Percentiles rank a stretch among this genome's conserved stretches.
phyloP scores from a whole-genome alignment of 2,888 invertebrate species.

The Diloba caeruleocephala region DNA sequence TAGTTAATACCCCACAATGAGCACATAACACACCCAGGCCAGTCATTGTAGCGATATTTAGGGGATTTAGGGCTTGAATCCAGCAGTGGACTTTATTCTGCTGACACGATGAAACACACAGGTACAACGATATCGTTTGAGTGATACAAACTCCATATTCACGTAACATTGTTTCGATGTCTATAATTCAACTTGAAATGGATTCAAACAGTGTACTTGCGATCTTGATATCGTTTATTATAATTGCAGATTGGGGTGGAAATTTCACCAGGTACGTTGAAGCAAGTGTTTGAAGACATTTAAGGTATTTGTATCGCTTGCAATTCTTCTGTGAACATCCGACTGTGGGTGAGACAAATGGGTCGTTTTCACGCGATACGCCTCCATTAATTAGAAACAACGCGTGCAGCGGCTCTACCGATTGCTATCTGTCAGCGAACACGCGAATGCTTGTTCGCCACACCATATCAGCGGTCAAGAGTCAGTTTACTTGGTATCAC shows the following conservation, averaged over 20 bases:
- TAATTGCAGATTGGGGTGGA: conserved; percentile 76
- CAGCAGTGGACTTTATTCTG: too few species aligned
- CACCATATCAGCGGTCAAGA: conserved; percentile 48
- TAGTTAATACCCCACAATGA: too few species aligned
- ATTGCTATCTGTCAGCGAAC: conserved; percentile 84
- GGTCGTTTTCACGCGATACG: conserved; percentile 80
- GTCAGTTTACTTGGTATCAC: conserved; percentile 33
- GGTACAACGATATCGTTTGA: too few species aligned
- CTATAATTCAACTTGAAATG: conserved; percentile 58
- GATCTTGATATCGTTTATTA: conserved; percentile 78
- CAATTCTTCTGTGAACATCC: conserved; percentile 86
- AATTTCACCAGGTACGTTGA: conserved; percentile 68
- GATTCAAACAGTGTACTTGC: conserved; percentile 66
- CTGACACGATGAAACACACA: too few species aligned
- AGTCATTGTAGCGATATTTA: too few species aligned
- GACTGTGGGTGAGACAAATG: conserved; percentile 81
- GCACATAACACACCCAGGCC: too few species aligned
- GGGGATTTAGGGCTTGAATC: too few species aligned
- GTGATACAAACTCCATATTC: conserved; percentile 35
- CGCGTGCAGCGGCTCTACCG: conserved; percentile 73
- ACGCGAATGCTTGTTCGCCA: conserved; percentile 75
- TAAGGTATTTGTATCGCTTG: conserved; percentile 85
- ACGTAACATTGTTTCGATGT: conserved; percentile 46
- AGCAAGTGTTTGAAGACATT: conserved; percentile 83
- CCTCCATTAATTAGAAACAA: conserved; percentile 83